Percentiles rank a stretch among this genome's conserved stretches.
These are phyloP conservation scores for Microctenopoma stevenorrisi DNA, from an alignment of 2,797 vertebrate species.

Conservation along the genomic window DNA sequence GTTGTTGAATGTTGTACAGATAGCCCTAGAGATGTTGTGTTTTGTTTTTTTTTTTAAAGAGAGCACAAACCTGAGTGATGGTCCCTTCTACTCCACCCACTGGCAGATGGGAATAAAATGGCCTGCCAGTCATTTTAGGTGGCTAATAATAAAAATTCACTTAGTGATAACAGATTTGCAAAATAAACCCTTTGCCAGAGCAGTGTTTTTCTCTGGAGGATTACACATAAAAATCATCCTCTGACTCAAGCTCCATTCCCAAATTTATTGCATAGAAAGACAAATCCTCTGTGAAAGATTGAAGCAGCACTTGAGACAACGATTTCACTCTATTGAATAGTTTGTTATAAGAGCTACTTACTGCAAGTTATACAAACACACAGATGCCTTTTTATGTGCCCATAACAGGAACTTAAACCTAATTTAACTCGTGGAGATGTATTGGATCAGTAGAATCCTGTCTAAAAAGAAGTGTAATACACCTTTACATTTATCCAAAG, in stretches of 20 bases:
- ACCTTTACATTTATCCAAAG: not conserved
- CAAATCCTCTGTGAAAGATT: slow-evolving; percentile 3
- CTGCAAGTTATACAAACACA: not conserved
- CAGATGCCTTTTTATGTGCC: not conserved
- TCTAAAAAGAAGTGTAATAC: slow-evolving; percentile 4
- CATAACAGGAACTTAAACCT: not conserved
- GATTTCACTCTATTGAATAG: slow-evolving; percentile 5
- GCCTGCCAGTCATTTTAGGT: slow-evolving; percentile 53
- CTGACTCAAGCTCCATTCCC: slow-evolving; percentile 24
- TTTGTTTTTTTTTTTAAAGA: slow-evolving; percentile 76
- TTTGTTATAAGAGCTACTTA: not conserved
- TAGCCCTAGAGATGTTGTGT: slow-evolving; percentile 87
- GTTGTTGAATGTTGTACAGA: slow-evolving; percentile 90
- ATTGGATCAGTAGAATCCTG: not conserved
- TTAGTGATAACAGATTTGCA: slow-evolving; percentile 28
- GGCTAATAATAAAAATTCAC: slow-evolving; percentile 36
- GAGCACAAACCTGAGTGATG: slow-evolving; percentile 78
- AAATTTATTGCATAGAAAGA: slow-evolving; percentile 39
- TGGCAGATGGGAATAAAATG: slow-evolving; percentile 70
- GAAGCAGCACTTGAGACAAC: slow-evolving; percentile 15
- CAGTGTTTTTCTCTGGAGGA: slow-evolving; percentile 11
- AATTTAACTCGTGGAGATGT: not conserved
- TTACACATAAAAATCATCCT: slow-evolving; percentile 41
- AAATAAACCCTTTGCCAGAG: slow-evolving; percentile 13
- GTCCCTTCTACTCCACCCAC: slow-evolving; percentile 65